Evolutionary conservation across 2,113 vertebrate genomes (phyloP).

Genomic region (Trichechus manatus): DNA sequence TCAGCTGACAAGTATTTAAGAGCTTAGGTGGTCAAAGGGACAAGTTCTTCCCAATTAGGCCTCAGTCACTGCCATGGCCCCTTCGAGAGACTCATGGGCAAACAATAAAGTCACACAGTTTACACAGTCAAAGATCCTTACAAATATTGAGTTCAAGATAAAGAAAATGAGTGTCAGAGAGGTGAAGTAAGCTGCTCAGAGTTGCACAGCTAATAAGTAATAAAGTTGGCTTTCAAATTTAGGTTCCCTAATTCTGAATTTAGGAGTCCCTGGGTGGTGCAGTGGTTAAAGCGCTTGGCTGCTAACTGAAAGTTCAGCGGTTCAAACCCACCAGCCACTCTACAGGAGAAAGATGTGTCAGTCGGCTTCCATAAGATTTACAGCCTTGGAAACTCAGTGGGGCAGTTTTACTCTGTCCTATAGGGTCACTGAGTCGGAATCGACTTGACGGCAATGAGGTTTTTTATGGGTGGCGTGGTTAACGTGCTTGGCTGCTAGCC

Average conservation of each 20-base stretch:
- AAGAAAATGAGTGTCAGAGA: not conserved
- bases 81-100: not conserved
- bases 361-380: not conserved
- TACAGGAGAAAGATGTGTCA: not conserved
- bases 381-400: not conserved
- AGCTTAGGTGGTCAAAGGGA: not conserved
- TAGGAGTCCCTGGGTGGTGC: not conserved
- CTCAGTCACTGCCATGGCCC: not conserved
- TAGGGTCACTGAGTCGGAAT: too few relatives aligned
- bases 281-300: not conserved
- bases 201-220: not conserved
- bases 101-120: conserved; percentile 16
- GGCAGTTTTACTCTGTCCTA: too few relatives aligned
- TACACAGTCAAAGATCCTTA: not conserved
- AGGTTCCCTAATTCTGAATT: not conserved
- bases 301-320: not conserved
- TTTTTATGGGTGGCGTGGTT: not conserved
- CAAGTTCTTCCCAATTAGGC: not conserved
- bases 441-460: too few relatives aligned
- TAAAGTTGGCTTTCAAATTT: not conserved
- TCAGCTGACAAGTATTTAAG: not conserved
- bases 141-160: not conserved
- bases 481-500: not conserved
- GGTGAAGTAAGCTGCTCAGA: not conserved
- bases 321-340: not conserved